phyloP scores from a whole-genome alignment of 2,113 vertebrate species.

The Cromileptes altivelis region DNA sequence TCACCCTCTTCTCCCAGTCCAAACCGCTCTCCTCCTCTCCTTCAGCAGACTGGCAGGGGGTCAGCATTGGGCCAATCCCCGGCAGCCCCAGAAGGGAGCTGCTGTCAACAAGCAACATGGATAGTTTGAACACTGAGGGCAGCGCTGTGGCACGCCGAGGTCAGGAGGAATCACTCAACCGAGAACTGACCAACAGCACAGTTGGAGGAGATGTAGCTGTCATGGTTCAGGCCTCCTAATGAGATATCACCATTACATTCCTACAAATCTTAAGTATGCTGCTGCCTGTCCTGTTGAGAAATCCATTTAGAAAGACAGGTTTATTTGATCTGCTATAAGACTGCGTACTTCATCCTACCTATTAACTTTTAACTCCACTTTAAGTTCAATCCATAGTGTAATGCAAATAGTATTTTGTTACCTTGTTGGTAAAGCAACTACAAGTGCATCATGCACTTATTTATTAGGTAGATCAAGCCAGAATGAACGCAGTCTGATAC shows the following conservation, averaged over 20 bases:
- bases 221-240: conserved; percentile 58
- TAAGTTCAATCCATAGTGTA: neutral
- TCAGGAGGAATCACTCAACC: conserved; percentile 76
- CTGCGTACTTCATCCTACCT: neutral
- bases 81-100: conserved; percentile 68
- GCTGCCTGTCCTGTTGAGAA: neutral
- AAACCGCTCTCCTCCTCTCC: conserved; percentile 48
- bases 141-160: conserved; percentile 59
- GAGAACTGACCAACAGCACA: conserved; percentile 62
- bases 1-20: conserved; percentile 49
- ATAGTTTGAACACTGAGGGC: conserved; percentile 72
- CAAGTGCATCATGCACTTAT: neutral
- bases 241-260: conserved; percentile 48
- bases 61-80: conserved; percentile 67
- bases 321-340: neutral
- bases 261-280: conserved; percentile 9
- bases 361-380: neutral
- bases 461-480: neutral
- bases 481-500: neutral
- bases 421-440: neutral
- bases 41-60: conserved; percentile 72
- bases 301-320: neutral
- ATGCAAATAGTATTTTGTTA: neutral
- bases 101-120: conserved; percentile 78
- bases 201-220: conserved; percentile 64